These are phyloP conservation scores for Pterobdella sp. DNA, from an alignment of 2,888 invertebrate species.

Conservation along the genomic window DNA sequence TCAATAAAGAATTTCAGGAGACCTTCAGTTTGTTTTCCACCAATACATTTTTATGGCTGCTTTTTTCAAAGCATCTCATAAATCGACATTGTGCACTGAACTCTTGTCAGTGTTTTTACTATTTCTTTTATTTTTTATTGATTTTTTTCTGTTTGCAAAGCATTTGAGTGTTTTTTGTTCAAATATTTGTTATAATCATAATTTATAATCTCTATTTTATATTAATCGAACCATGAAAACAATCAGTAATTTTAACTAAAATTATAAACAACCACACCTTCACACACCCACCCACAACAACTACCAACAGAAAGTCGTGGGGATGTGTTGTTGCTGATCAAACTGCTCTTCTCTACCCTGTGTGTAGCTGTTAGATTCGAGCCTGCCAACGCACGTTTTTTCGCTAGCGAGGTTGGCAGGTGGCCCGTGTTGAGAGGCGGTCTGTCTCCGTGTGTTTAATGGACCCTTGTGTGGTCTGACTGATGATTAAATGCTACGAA, in stretches of 20 bases:
- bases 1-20: no score
- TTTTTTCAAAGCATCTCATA: no score
- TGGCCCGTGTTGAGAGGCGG: background rate
- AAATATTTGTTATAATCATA: no score
- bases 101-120: background rate
- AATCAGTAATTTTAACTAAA: background rate
- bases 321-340: slow-evolving; percentile 69
- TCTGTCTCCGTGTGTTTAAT: background rate
- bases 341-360: slow-evolving; percentile 84
- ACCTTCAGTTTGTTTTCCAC: no score
- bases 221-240: no score
- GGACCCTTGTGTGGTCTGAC: no score
- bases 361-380: slow-evolving; percentile 97
- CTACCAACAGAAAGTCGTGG: slow-evolving; percentile 43
- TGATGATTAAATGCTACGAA: no score
- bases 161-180: no score
- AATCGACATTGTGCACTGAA: no score
- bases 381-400: slow-evolving; percentile 96
- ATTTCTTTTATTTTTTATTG: background rate
- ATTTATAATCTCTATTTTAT: no score
- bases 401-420: slow-evolving; percentile 72
- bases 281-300: background rate
- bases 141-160: no score
- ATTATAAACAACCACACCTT: background rate
- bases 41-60: no score